A percentile compares a stretch with the other conserved stretches of the same genome.
phyloP scores from a whole-genome alignment of 2,797 vertebrate species.

The Cichlasoma orientale region DNA sequence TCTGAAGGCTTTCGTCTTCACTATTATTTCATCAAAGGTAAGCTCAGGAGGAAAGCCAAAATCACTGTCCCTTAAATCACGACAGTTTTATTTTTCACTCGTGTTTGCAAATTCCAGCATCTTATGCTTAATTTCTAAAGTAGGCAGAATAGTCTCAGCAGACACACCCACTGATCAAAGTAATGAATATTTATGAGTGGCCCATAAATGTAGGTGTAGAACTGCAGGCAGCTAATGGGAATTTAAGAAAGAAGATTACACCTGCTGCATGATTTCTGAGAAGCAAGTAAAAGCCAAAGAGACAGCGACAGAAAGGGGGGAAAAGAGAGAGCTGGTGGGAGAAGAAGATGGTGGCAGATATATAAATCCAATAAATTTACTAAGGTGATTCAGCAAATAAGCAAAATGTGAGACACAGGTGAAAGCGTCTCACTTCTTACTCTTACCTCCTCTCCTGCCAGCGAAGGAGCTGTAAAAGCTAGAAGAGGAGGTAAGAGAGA shows the following conservation, averaged over 20 bases:
- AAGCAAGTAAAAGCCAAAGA: not conserved
- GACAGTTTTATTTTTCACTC: not conserved
- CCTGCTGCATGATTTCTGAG: conserved; percentile 11
- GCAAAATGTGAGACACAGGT: not conserved
- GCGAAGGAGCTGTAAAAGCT: not conserved
- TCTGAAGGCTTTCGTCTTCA: not conserved
- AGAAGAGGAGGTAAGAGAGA: not conserved
- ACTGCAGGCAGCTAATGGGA: conserved; percentile 5
- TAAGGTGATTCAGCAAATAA: not conserved
- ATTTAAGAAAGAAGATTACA: conserved; percentile 16
- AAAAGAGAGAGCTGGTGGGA: not conserved
- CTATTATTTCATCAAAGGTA: not conserved
- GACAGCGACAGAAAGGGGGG: not conserved
- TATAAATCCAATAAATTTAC: conserved; percentile 3
- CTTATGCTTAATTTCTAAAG: not conserved
- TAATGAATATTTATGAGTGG: conserved; percentile 22
- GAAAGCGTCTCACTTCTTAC: not conserved
- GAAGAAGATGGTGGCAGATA: not conserved
- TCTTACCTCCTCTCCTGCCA: too few relatives aligned
- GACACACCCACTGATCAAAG: not conserved
- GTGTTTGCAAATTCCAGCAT: conserved; percentile 6
- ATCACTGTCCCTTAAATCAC: not conserved
- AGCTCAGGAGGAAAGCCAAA: not conserved
- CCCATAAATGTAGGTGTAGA: not conserved
- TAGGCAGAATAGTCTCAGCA: not conserved